Evolutionary conservation across 2,888 invertebrate genomes (phyloP).

Genomic region (Mycogona germanica): DNA sequence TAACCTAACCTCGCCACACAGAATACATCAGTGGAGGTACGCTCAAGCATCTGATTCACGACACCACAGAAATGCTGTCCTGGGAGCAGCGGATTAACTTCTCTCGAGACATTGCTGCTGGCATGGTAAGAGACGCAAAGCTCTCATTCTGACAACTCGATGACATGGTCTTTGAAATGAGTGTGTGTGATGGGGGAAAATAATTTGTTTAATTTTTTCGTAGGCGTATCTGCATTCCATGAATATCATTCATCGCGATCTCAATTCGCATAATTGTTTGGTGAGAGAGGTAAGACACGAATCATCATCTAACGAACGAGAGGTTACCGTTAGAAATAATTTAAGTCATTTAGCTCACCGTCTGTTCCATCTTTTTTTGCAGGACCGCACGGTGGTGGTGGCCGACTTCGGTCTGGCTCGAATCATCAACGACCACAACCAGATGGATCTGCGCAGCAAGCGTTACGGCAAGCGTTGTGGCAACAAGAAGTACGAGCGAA

Average conservation of each 20-base stretch:
- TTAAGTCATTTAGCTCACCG: neutral
- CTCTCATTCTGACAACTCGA: neutral
- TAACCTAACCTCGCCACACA: too few relatives aligned
- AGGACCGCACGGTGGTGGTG: slow-evolving; percentile 83
- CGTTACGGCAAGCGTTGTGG: slow-evolving; percentile 34
- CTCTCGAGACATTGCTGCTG: slow-evolving; percentile 82
- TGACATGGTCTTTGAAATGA: neutral
- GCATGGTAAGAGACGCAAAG: slow-evolving; percentile 50
- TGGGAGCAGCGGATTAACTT: slow-evolving; percentile 74
- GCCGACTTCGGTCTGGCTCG: slow-evolving; percentile 91
- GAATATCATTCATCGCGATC: slow-evolving; percentile 88
- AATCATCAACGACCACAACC: slow-evolving; percentile 30
- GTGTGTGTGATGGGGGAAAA: too few relatives aligned
- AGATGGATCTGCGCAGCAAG: slow-evolving; percentile 21
- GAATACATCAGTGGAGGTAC: slow-evolving; percentile 90
- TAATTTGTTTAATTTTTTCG: slow-evolving; percentile 20
- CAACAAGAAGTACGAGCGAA: slow-evolving; percentile 52
- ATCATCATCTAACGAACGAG: neutral
- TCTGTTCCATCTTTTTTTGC: slow-evolving; percentile 25
- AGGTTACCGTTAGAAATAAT: neutral
- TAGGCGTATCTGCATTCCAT: slow-evolving; percentile 71
- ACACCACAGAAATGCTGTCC: slow-evolving; percentile 48
- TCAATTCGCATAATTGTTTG: slow-evolving; percentile 91
- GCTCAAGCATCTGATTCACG: slow-evolving; percentile 69
- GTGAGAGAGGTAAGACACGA: slow-evolving; percentile 58